A percentile compares a stretch with the other conserved stretches of the same genome.
phyloP scores from a whole-genome alignment of 2,113 vertebrate species.

The Cynocephalus volans region DNA sequence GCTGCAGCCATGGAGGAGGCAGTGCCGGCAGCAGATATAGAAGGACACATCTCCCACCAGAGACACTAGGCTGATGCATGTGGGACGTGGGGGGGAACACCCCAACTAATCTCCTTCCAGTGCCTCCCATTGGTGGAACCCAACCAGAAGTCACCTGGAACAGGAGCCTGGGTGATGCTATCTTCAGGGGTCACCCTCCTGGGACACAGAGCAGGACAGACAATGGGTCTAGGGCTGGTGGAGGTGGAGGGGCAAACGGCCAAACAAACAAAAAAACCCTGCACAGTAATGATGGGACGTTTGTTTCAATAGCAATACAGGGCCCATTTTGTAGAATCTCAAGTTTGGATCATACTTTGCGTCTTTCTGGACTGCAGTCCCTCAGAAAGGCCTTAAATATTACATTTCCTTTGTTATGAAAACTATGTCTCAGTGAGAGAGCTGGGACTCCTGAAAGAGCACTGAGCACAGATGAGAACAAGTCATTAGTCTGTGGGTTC shows the following conservation, averaged over 20 bases:
- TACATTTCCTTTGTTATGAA: conserved; percentile 1
- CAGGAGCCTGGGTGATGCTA: not conserved
- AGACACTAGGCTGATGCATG: not conserved
- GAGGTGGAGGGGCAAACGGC: not conserved
- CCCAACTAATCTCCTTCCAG: not conserved
- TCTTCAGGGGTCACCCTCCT: not conserved
- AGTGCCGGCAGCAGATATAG: not conserved
- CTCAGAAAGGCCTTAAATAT: not conserved
- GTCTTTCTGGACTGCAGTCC: not conserved
- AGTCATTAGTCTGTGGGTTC: not conserved
- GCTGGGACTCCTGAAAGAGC: not conserved
- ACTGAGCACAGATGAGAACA: not conserved
- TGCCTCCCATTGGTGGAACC: not conserved
- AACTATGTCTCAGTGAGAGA: not conserved
- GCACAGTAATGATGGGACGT: not conserved
- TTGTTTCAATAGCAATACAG: not conserved
- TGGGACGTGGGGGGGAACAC: fast-evolving
- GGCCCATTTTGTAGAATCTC: not conserved
- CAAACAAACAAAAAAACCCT: not conserved
- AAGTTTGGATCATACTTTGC: not conserved
- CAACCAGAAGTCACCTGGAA: not conserved
- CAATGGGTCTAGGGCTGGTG: not conserved
- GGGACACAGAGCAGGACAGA: not conserved
- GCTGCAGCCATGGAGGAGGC: not conserved
- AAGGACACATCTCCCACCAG: not conserved